Percentiles rank a stretch among this genome's conserved stretches.
Conservation (phyloP, 2,113 vertebrate species). For the Hydropotes inermis region DNA sequence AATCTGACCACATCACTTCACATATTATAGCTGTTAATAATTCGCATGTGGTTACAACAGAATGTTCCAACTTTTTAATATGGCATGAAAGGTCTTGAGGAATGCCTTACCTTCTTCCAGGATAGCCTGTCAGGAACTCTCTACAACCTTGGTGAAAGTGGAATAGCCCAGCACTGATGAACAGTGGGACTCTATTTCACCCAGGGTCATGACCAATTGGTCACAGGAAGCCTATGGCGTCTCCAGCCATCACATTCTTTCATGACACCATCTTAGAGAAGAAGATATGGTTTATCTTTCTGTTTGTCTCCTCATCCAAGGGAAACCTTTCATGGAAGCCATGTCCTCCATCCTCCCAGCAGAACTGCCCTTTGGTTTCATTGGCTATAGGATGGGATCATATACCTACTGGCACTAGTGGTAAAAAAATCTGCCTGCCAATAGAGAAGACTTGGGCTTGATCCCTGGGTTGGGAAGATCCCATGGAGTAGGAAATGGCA, state of each 20-base stretch:
- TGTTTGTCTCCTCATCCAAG: background rate
- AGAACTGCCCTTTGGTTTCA: background rate
- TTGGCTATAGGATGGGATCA: background rate
- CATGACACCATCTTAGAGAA: background rate
- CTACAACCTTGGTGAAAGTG: background rate
- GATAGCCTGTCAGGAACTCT: background rate
- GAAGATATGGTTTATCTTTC: background rate
- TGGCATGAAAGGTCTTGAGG: background rate
- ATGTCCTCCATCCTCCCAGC: background rate
- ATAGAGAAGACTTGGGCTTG: background rate
- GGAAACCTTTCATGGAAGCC: background rate
- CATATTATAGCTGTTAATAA: background rate
- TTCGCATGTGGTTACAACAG: background rate
- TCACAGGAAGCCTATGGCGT: background rate
- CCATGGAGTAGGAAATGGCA: background rate
- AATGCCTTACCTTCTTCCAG: background rate
- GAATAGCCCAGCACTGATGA: background rate
- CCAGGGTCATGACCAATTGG: background rate
- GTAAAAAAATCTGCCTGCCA: background rate
- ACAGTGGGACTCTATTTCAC: background rate
- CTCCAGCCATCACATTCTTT: background rate
- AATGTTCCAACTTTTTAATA: background rate
- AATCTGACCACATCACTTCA: background rate
- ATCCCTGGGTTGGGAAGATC: background rate
- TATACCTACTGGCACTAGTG: background rate